phyloP scores from a whole-genome alignment of 2,888 invertebrate species.

The Drosophila incognita region DNA sequence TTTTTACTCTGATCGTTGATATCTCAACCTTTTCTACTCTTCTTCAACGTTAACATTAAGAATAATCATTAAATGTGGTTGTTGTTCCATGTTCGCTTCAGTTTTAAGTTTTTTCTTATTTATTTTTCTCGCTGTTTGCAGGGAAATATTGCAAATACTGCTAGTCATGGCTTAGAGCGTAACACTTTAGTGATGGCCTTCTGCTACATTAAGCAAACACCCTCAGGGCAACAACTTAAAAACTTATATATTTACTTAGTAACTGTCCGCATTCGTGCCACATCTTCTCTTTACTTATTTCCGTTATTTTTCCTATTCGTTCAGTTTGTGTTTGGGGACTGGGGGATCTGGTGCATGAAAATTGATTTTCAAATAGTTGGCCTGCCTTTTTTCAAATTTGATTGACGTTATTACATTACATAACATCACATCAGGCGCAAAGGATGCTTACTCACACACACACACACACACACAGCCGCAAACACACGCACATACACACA shows the following conservation, averaged over 20 bases:
- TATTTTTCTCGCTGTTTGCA: conserved; percentile 15
- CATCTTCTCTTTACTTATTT: background rate
- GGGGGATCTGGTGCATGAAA: conserved; percentile 50
- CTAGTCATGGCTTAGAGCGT: conserved; percentile 50
- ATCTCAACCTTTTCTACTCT: conserved; percentile 20
- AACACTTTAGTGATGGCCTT: conserved; percentile 53
- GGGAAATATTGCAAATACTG: conserved; percentile 47
- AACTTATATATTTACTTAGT: conserved; percentile 53
- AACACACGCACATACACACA: conserved; percentile 18
- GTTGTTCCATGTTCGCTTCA: background rate
- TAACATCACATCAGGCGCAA: conserved; percentile 71
- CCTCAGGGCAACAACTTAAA: conserved; percentile 38
- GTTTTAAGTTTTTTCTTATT: background rate
- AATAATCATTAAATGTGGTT: conserved; percentile 30
- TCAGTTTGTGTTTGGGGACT: background rate
- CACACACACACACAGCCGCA: conserved; percentile 20
- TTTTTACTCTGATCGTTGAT: conserved; percentile 36
- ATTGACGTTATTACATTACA: conserved; percentile 79
- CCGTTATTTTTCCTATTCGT: conserved; percentile 10
- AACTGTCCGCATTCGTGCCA: background rate
- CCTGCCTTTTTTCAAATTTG: conserved; percentile 75
- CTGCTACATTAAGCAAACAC: conserved; percentile 56
- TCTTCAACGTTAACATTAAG: conserved; percentile 19
- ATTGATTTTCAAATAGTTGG: conserved; percentile 78
- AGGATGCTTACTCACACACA: conserved; percentile 25